phyloP scores from a whole-genome alignment of 2,797 vertebrate species.

The Rhabdophis nuchalis region DNA sequence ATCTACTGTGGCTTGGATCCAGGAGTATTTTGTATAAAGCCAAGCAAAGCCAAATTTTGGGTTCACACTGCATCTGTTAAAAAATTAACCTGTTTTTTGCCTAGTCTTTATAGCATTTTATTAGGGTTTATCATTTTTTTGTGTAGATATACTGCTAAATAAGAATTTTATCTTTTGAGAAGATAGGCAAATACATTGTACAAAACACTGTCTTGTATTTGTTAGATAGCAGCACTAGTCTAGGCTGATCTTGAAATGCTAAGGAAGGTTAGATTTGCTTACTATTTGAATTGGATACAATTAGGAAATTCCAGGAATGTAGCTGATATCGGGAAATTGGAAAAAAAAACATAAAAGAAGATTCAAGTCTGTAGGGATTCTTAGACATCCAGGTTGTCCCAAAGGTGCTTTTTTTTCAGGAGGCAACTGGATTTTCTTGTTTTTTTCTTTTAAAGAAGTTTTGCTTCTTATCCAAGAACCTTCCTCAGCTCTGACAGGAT shows the following conservation, averaged over 20 bases:
- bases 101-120: background rate
- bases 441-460: no score
- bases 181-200: background rate
- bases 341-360: background rate
- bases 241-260: background rate
- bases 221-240: background rate
- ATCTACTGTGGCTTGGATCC: background rate
- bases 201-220: background rate
- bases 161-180: conserved; percentile 8
- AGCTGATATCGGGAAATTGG: background rate
- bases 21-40: background rate
- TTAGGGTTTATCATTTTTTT: background rate
- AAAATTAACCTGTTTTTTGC: background rate
- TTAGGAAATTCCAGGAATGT: background rate
- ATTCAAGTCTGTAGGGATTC: no score
- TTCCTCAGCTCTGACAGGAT: no score
- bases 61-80: background rate
- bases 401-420: no score
- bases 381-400: no score
- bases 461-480: no score
- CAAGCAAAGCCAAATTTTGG: background rate
- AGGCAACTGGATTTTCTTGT: no score
- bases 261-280: background rate
- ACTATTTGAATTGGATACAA: background rate
- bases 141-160: background rate